Conservation (phyloP, 2,113 vertebrate species). For the Andinoacara biseriatus region DNA sequence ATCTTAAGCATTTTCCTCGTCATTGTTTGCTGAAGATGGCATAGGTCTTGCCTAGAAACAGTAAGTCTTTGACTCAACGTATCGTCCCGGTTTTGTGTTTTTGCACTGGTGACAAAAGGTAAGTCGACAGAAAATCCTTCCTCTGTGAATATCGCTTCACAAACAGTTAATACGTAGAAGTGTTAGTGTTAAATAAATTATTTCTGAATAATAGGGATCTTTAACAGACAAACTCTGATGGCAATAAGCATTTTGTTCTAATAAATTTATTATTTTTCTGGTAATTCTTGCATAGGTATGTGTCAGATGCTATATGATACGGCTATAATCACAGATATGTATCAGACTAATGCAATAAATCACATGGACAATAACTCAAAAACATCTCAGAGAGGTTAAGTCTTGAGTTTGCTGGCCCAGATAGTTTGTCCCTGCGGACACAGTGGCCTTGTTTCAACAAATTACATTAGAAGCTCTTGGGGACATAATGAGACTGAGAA, state of each 20-base stretch:
- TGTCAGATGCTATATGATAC: not conserved
- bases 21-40: not conserved
- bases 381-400: slow-evolving; percentile 23
- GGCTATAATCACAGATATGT: not conserved
- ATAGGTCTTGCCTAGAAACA: slow-evolving; percentile 13
- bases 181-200: not conserved
- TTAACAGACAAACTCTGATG: not conserved
- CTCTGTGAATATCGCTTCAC: not conserved
- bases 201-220: not conserved
- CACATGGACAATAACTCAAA: slow-evolving; percentile 30
- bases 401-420: slow-evolving; percentile 64
- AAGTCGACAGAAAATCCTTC: slow-evolving; percentile 22
- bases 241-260: not conserved
- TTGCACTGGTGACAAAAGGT: slow-evolving; percentile 47
- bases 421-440: slow-evolving; percentile 60
- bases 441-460: slow-evolving; percentile 77
- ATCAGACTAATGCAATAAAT: slow-evolving; percentile 12
- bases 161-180: not conserved
- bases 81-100: slow-evolving; percentile 14
- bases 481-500: slow-evolving; percentile 34
- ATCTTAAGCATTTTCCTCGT: not conserved
- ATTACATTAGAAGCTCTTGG: slow-evolving; percentile 54
- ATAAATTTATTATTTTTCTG: not conserved
- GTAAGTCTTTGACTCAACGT: not conserved
- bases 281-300: not conserved